Evolutionary conservation across 2,113 vertebrate genomes (phyloP).

Genomic region (Xerus inauris): DNA sequence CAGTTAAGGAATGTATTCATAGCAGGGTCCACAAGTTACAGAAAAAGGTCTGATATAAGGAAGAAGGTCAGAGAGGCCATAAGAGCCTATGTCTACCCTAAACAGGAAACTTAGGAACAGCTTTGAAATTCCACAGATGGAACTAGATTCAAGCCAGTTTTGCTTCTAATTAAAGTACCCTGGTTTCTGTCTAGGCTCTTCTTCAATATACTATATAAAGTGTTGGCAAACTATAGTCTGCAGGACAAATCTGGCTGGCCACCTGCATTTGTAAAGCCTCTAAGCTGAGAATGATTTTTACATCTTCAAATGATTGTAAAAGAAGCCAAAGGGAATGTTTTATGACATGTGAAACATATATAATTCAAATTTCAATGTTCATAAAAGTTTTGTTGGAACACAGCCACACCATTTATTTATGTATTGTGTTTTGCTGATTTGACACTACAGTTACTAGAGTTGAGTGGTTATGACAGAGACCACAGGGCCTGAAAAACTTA

Average conservation of each 20-base stretch:
- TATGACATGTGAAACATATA: background rate
- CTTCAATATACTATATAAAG: background rate
- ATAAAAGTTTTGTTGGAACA: background rate
- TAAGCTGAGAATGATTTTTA: background rate
- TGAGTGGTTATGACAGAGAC: background rate
- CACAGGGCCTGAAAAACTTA: background rate
- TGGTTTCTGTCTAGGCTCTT: background rate
- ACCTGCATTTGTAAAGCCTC: background rate
- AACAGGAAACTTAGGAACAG: background rate
- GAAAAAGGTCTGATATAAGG: background rate
- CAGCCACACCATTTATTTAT: background rate
- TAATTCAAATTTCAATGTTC: constrained; percentile 24
- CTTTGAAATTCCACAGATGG: background rate
- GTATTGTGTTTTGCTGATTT: background rate
- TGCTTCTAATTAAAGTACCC: background rate
- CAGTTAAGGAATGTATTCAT: background rate
- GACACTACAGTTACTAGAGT: background rate
- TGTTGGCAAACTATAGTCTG: background rate
- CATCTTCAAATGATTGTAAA: background rate
- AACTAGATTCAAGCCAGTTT: background rate
- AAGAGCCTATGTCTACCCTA: background rate
- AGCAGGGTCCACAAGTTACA: background rate
- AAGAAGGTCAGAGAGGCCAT: background rate
- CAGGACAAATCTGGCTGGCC: background rate
- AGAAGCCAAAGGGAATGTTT: background rate